Base-by-base conservation (phyloP, 1,140 invertebrate species). In the Macrobrachium rosenbergii region DNA sequence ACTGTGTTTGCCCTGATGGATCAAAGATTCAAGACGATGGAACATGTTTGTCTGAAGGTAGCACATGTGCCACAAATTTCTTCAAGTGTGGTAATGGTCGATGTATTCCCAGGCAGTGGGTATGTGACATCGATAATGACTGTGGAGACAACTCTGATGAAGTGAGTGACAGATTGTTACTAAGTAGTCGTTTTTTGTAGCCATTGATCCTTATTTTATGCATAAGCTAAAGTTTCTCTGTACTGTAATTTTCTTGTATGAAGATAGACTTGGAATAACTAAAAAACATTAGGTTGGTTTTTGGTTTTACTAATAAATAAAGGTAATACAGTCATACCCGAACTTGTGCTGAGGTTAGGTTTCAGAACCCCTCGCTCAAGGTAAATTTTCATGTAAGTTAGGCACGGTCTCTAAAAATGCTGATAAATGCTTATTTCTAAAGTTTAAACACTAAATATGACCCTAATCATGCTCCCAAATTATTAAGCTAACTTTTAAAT, bases 81-180 rank as follows among this genome's bases (percentile, higher is more conserved):
- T 94, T 96, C 80, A 91, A 93, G 7, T 96, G 96, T 90, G 94
- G 93, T 11, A 92, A 92, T 90, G 93, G 93, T 16, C 85, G 87
- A 2, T 96, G 96, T 88, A 94, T 96, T 23, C 93, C 94, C 0
- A 92, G 92, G 28, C 93, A 93, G 45, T 83, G 93, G 93, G 59
- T 88, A n/a, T 94, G 93, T 90, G 93, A 96, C 91, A 87, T 90
- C 37, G 91, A 93, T 78, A 92, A 92, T 28, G 95, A 97, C 91
- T 97, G 96, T 92, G 93, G 93, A 5, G 93, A 94, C 90, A 93
- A 93, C 11, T 94, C 93, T 75, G 96, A 96, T 90, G 95, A 96
- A 91, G 91, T 93, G 37, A 91, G 93, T 37, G 28, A 37, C 28
- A 37, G 28, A 37, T 37, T 37, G 28, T 37, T 37, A 37, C 3